phyloP scores from a whole-genome alignment of 2,797 vertebrate genomes.

The Malurus leucopterus region DNA sequence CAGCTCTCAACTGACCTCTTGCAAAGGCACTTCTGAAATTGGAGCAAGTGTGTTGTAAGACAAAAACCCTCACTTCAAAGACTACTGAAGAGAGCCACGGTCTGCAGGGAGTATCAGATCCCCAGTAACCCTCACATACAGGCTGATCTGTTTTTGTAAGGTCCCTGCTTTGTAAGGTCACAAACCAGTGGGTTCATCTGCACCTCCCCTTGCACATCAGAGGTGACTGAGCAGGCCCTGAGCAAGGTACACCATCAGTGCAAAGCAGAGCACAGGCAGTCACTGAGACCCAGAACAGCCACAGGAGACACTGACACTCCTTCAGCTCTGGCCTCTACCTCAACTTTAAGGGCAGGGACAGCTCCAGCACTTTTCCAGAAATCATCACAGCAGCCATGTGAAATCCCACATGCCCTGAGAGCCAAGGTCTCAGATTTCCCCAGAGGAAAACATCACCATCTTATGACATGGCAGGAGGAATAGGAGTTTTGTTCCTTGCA shows the following conservation, averaged over 20 bases:
- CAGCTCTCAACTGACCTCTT: neutral
- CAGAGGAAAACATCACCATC: rapidly evolving
- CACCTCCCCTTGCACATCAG: neutral
- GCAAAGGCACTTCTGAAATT: neutral
- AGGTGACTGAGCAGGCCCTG: neutral
- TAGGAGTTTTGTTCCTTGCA: neutral
- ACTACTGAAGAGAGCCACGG: neutral
- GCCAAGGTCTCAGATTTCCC: neutral
- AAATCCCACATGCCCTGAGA: neutral
- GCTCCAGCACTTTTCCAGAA: neutral
- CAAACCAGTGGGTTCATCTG: neutral
- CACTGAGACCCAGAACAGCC: neutral
- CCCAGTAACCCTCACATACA: rapidly evolving
- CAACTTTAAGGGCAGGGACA: neutral
- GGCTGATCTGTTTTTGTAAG: neutral
- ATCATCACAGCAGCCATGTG: neutral
- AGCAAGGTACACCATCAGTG: neutral
- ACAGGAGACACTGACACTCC: neutral
- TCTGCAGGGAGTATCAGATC: rapidly evolving
- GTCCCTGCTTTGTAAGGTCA: neutral
- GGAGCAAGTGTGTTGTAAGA: neutral
- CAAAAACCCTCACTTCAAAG: neutral
- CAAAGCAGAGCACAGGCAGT: neutral
- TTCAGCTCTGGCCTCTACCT: neutral
- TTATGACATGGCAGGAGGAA: neutral